These are phyloP conservation scores for Phrynocephalus vlangalii DNA, from an alignment of 2,797 vertebrate species.

Conservation along the genomic window DNA sequence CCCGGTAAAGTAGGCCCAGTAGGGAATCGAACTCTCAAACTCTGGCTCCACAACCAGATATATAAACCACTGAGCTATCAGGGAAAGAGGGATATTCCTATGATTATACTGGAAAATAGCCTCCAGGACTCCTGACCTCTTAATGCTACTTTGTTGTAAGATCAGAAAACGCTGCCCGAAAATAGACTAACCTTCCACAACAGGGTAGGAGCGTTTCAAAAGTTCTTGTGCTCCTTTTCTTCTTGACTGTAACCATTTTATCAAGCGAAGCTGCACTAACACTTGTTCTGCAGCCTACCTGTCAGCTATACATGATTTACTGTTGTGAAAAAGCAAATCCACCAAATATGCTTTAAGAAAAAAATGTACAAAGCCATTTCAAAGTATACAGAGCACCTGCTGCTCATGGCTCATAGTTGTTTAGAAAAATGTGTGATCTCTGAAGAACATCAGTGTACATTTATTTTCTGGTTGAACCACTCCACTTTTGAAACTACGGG, in stretches of 20 bases:
- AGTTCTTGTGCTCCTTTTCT: conserved; percentile 25
- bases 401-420: conserved; percentile 59
- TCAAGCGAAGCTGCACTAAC: conserved; percentile 49
- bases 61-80: too few species aligned
- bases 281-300: conserved; percentile 53
- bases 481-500: conserved; percentile 63
- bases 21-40: too few species aligned
- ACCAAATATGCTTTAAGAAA: conserved; percentile 35
- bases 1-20: too few species aligned
- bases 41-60: too few species aligned
- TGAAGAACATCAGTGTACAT: conserved; percentile 60
- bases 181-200: not conserved
- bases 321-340: conserved; percentile 61
- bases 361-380: conserved; percentile 53
- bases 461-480: conserved; percentile 68
- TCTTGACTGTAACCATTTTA: conserved; percentile 40
- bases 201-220: conserved; percentile 26
- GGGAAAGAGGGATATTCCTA: not conserved
- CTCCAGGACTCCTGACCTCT: conserved; percentile 1
- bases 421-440: conserved; percentile 62
- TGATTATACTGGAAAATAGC: conserved; percentile 17
- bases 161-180: conserved; percentile 28
- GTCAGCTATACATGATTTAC: conserved; percentile 56
- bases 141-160: conserved; percentile 19
- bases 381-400: conserved; percentile 57